Evolutionary conservation across 2,797 vertebrate genomes (phyloP).

Genomic region (Spea hammondii): DNA sequence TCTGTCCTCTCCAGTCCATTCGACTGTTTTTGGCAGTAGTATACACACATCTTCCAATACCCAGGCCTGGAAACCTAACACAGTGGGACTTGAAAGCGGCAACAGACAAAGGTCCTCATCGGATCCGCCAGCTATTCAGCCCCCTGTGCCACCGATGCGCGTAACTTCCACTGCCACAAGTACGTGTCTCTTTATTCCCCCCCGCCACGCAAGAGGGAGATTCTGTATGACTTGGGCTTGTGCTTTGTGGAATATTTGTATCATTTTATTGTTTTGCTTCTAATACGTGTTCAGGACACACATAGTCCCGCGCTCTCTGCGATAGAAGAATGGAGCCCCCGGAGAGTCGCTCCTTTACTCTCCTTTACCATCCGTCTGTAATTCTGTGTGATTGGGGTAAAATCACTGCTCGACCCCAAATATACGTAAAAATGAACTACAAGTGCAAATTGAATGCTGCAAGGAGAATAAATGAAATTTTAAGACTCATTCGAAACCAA

Average conservation of each 20-base stretch:
- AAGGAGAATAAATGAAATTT: too few relatives aligned
- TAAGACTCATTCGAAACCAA: too few relatives aligned
- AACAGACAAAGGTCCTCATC: constrained; percentile 94
- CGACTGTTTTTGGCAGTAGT: constrained; percentile 75
- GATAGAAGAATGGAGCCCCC: too few relatives aligned
- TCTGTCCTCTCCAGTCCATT: constrained; percentile 74
- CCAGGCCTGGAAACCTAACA: constrained; percentile 85
- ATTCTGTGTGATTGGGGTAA: too few relatives aligned
- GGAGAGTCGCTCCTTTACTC: too few relatives aligned
- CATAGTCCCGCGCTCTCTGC: too few relatives aligned
- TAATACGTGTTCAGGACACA: too few relatives aligned
- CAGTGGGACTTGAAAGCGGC: constrained; percentile 78
- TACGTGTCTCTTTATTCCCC: constrained; percentile 62
- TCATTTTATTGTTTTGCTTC: too few relatives aligned
- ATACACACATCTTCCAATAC: constrained; percentile 78
- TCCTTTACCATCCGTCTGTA: too few relatives aligned
- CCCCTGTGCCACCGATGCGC: constrained; percentile 83
- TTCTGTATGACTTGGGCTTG: not conserved
- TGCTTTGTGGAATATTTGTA: not conserved
- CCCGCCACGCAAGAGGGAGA: not conserved
- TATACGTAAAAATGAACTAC: too few relatives aligned
- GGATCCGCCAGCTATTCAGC: constrained; percentile 96
- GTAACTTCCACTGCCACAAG: constrained; percentile 85
- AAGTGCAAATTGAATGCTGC: too few relatives aligned
- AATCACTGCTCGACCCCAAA: too few relatives aligned